Conservation (phyloP, 2,888 invertebrate genomes). For the Nyleta sp. region DNA sequence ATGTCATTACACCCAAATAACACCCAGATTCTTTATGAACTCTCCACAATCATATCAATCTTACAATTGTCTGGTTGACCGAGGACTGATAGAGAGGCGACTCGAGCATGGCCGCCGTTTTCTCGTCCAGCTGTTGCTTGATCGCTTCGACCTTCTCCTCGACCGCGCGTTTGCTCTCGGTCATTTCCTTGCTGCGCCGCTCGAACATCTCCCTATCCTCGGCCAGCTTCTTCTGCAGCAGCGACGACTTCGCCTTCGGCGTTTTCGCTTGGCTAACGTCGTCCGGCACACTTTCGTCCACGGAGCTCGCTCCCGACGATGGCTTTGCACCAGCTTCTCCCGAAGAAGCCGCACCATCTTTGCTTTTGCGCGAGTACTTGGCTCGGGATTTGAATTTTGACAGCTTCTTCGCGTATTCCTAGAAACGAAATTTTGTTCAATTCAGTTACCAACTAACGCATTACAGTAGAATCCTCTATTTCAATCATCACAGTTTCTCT, state of each 20-base stretch:
- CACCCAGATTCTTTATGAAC: no score
- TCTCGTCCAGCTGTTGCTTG: slow-evolving; percentile 83
- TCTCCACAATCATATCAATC: no score
- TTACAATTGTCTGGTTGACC: slow-evolving; percentile 72
- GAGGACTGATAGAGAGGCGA: slow-evolving; percentile 68
- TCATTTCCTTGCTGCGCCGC: slow-evolving; percentile 79
- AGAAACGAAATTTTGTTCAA: not conserved
- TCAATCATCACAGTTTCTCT: no score
- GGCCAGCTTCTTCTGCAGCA: slow-evolving; percentile 79
- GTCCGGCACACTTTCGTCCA: slow-evolving; percentile 71
- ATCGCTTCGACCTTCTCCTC: slow-evolving; percentile 82
- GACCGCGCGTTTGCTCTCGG: slow-evolving; percentile 79
- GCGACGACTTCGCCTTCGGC: slow-evolving; percentile 79
- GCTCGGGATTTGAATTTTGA: slow-evolving; percentile 81
- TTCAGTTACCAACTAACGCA: no score
- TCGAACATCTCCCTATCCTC: slow-evolving; percentile 82
- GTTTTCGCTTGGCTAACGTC: slow-evolving; percentile 78
- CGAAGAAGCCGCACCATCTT: slow-evolving; percentile 71
- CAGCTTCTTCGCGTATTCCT: slow-evolving; percentile 81
- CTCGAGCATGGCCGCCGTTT: slow-evolving; percentile 74
- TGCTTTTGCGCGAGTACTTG: slow-evolving; percentile 75
- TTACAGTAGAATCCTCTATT: no score
- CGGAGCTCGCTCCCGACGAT: slow-evolving; percentile 65
- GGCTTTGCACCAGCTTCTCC: slow-evolving; percentile 70
- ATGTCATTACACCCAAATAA: no score